phyloP scores from a whole-genome alignment of 2,113 vertebrate species.

The Sus scrofa region DNA sequence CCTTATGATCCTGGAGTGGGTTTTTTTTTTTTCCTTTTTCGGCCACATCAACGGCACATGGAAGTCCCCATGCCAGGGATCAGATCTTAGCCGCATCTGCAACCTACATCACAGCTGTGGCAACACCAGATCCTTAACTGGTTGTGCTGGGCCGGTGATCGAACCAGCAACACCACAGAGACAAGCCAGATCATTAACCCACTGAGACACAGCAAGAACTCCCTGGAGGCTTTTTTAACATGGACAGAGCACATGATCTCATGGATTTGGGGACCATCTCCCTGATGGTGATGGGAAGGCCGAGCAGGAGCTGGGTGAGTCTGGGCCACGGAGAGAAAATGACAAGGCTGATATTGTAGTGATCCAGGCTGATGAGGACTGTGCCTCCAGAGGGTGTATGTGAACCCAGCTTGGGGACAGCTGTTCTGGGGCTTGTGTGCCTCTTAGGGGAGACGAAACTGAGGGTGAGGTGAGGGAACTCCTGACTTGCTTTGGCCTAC shows the following conservation, averaged over 20 bases:
- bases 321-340: too few relatives aligned
- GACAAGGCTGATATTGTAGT: accelerated
- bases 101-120: too few relatives aligned
- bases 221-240: not conserved
- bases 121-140: too few relatives aligned
- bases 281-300: not conserved
- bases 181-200: too few relatives aligned
- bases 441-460: not conserved
- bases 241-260: not conserved
- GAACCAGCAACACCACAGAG: too few relatives aligned
- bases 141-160: too few relatives aligned
- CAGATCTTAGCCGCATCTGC: too few relatives aligned
- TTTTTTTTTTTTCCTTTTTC: too few relatives aligned
- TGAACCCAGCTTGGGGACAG: not conserved
- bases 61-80: too few relatives aligned
- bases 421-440: not conserved
- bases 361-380: not conserved
- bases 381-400: not conserved
- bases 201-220: too few relatives aligned
- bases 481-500: not conserved
- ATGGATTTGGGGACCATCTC: not conserved
- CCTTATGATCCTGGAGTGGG: not conserved
- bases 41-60: too few relatives aligned
- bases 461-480: not conserved
- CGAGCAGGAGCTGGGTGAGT: not conserved